Evolutionary conservation across 2,113 vertebrate genomes (phyloP), one percentile per base, ranked within the genome.

Genomic region (Chrysemys picta): DNA sequence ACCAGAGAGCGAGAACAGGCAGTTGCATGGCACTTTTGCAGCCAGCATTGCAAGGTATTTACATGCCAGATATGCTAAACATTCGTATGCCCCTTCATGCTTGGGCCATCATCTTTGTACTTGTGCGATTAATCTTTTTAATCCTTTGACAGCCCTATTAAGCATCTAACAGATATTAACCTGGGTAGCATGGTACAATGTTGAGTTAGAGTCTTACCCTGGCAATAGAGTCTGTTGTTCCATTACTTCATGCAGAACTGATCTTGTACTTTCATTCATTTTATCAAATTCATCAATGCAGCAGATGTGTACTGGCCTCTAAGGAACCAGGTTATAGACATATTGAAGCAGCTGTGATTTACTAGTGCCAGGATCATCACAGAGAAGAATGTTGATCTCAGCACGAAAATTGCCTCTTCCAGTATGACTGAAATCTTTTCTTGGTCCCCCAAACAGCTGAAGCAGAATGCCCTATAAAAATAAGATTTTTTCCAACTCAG

Each of bases 261-360:
- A 99, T 85, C 99, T 98, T 1, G 99, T 99, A 96, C 94, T 99
- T 98, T 99, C 99, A 22, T 98, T 99, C 99, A 99, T 99, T 98
- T 99, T 99, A 97, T 99, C 99, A 31, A 99, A 99, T 97, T 99
- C 99, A 5, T 99, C 99, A 12, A 99, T 99, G 97, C 99, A 99
- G 97, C 99, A 0, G 99, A 99, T 0, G 99, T 99, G 93, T 99
- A 99, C 96, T 99, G 99, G 57, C 99, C 99, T 25, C 99, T 99
- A 16, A 16, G 99, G 99, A 92, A 99, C 99, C 95, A 99, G 98
- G 98, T 99, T 99, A 93, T 97, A 98, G n/a, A 99, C 99, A 12
- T 99, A 99, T 97, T 99, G 99, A 38, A 99, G 98, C 94, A 99
- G 97, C 98, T 99, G 99, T 6, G 99, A 99, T 97, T 99, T 99